Conservation (phyloP, 2,113 vertebrate genomes). For the Crotalus tigris region DNA sequence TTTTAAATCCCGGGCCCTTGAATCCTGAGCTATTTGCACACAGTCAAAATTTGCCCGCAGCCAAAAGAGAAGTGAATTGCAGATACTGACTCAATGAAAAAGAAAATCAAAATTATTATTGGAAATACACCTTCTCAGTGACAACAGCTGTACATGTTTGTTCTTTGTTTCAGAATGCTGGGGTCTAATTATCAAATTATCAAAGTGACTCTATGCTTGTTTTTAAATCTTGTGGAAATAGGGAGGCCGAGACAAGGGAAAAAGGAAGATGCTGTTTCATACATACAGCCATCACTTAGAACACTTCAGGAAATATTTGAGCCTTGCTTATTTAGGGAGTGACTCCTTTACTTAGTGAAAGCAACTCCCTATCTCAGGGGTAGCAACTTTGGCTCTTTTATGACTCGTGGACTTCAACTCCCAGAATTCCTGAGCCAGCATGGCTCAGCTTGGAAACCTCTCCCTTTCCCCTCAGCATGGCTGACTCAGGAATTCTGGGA, state of each 20-base stretch:
- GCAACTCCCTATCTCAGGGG: not conserved
- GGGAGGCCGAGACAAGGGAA: not conserved
- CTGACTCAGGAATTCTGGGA: too few relatives aligned
- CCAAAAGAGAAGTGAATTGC: not conserved
- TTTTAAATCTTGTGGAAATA: not conserved
- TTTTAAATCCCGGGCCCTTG: not conserved
- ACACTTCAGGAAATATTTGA: not conserved
- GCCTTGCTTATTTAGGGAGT: not conserved
- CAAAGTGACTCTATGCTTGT: not conserved
- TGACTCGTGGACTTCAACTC: too few relatives aligned
- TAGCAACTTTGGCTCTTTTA: too few relatives aligned
- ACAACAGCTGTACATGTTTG: not conserved
- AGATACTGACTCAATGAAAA: not conserved
- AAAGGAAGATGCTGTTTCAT: not conserved
- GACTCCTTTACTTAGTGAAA: not conserved
- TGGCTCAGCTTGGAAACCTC: too few relatives aligned
- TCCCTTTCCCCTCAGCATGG: too few relatives aligned
- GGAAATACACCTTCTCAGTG: not conserved
- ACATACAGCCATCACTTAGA: not conserved
- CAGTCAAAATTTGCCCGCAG: not conserved
- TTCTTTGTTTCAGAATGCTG: not conserved
- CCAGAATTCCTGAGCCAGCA: too few relatives aligned
- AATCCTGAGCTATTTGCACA: not conserved
- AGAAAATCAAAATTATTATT: not conserved
- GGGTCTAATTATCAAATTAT: not conserved